A percentile compares a stretch with the other conserved stretches of the same genome.
phyloP scores from a whole-genome alignment of 2,797 vertebrate species.

The Galagoides demidoff region DNA sequence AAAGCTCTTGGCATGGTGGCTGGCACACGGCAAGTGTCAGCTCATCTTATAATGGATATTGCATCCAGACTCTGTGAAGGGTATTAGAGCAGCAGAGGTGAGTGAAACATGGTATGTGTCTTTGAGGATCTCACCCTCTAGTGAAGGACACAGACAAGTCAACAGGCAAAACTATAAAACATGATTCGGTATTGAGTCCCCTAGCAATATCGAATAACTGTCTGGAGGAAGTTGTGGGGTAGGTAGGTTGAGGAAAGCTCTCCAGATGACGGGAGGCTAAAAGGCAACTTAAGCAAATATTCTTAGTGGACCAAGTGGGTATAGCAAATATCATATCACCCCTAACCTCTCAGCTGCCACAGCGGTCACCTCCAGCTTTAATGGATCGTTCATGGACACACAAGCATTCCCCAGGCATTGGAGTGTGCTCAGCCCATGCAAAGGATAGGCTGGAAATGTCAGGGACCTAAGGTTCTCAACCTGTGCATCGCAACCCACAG shows the following conservation, averaged over 20 bases:
- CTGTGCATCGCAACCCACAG: too few species aligned
- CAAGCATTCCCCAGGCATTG: not conserved
- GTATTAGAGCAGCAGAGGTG: not conserved
- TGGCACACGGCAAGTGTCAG: not conserved
- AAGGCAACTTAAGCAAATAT: not conserved
- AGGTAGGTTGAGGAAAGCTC: not conserved
- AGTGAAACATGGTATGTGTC: not conserved
- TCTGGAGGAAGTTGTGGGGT: not conserved
- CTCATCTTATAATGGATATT: not conserved
- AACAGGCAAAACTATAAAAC: not conserved
- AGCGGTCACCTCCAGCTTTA: not conserved
- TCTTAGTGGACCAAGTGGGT: not conserved
- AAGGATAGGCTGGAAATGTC: not conserved
- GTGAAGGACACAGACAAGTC: not conserved
- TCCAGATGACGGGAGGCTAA: not conserved
- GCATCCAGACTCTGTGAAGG: not conserved
- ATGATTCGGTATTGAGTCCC: not conserved
- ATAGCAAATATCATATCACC: not conserved
- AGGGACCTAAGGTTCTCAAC: not conserved
- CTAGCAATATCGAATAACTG: not conserved
- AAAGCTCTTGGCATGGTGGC: not conserved
- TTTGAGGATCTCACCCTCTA: not conserved
- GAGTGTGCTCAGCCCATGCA: not conserved
- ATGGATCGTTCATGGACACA: not conserved
- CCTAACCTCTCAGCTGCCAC: fast-evolving